Evolutionary conservation across 2,797 vertebrate genomes (phyloP), one percentile per base, ranked within the genome.

Genomic region (Margarornis squamiger): DNA sequence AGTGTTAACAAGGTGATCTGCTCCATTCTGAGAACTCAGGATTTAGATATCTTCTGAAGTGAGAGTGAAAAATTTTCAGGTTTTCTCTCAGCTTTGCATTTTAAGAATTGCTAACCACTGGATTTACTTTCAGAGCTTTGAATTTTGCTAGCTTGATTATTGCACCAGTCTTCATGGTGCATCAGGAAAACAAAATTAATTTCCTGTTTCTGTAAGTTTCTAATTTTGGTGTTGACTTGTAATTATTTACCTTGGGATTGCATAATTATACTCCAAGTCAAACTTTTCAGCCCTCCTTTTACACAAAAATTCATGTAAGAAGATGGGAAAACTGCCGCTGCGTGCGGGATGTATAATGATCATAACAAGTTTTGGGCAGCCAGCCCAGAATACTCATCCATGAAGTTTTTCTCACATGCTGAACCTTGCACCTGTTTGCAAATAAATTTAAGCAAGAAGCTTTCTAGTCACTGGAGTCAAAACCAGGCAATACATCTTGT

Each of bases 381-480:
- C 57, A 75, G 81, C 91, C 84, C 87, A 66, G 73, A 86, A 83
- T 80, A 52, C 10, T 90, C 70, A 75, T 55, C 72, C n/a, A 5
- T 66, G 61, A 74, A 12, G 2, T 79, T 92, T 30, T 91, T 77
- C 17, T 92, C 68, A 57, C 72, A 68, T 68, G 27, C 79, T 83
- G 48, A 88, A 58, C 67, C 61, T 83, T 89, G 59, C 79, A 95
- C 75, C 75, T 96, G 87, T 83, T 95, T 87, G 62, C 81, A 88
- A 86, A 94, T 96, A 93, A 71, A 92, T 77, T 83, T 80, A 85
- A 77, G 29, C 61, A 70, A 83, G 84, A 80, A 72, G 21, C 16
- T 51, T 77, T 76, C 39, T 61, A 43, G 57, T 77, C 46, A 83
- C 34, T 12, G 2, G 26, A 38, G 52, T 71, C 26, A 87, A 94